These are phyloP conservation scores for Apodemia mormo DNA, from an alignment of 2,888 invertebrate species.

Conservation along the genomic window DNA sequence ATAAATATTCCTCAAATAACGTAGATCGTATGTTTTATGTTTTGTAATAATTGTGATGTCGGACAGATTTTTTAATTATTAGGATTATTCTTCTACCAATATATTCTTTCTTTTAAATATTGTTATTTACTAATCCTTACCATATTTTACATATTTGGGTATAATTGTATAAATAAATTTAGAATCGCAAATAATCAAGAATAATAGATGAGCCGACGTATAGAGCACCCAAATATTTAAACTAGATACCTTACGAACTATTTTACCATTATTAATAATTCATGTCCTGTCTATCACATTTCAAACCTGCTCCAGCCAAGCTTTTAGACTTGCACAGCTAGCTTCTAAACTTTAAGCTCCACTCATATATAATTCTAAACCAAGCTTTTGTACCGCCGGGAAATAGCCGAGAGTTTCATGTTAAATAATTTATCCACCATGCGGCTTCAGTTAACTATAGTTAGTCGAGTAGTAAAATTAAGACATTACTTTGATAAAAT, in stretches of 20 bases:
- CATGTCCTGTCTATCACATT: constrained; percentile 48
- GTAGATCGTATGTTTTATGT: too few relatives aligned
- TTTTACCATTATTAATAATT: constrained; percentile 25
- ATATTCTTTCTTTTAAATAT: too few relatives aligned
- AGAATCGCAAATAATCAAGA: not conserved
- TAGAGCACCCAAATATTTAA: constrained; percentile 1
- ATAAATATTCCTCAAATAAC: too few relatives aligned
- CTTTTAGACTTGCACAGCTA: constrained; percentile 79
- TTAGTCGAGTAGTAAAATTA: constrained; percentile 39
- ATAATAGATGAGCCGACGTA: not conserved
- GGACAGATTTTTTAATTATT: too few relatives aligned
- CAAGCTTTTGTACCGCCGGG: constrained; percentile 77
- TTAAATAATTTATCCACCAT: constrained; percentile 68
- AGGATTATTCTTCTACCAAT: too few relatives aligned
- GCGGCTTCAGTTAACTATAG: constrained; percentile 45
- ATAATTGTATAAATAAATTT: too few relatives aligned
- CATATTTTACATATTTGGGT: too few relatives aligned
- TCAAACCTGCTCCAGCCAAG: constrained; percentile 54
- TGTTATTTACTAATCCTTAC: too few relatives aligned
- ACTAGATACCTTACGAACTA: constrained; percentile 1
- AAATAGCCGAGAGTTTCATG: constrained; percentile 73
- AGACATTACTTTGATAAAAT: constrained; percentile 47
- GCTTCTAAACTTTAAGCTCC: constrained; percentile 81
- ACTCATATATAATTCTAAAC: constrained; percentile 80
- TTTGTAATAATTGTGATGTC: too few relatives aligned